These are phyloP conservation scores for Ophion slaviceki DNA, from an alignment of 2,888 invertebrate species.

Conservation along the genomic window DNA sequence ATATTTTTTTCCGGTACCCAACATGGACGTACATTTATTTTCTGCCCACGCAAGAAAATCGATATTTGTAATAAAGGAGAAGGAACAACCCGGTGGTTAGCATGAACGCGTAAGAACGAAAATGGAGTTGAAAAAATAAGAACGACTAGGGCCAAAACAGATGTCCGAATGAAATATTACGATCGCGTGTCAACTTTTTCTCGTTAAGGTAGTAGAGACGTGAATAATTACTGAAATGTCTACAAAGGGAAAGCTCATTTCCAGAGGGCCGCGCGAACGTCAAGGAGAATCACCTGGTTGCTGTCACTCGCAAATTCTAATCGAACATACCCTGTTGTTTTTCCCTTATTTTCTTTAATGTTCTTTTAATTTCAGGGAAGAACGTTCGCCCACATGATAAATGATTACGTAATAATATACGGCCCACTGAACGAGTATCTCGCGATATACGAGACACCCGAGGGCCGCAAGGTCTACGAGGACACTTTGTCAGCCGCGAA, in stretches of 20 bases:
- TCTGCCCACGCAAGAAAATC: no score
- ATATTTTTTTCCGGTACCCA: no score
- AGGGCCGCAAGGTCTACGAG: conserved; percentile 90
- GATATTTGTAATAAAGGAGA: neutral
- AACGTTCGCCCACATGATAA: conserved; percentile 90
- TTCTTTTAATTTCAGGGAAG: conserved; percentile 87
- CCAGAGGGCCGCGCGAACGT: neutral
- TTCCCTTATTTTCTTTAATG: neutral
- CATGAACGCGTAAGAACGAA: no score
- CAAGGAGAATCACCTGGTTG: neutral
- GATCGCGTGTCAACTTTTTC: conserved; percentile 8
- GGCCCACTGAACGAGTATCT: conserved; percentile 89
- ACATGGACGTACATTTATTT: no score
- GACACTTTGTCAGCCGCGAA: conserved; percentile 89
- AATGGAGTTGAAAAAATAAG: neutral
- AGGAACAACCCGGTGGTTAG: neutral
- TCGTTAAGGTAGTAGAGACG: neutral
- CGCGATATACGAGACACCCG: conserved; percentile 88
- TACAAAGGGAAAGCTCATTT: neutral
- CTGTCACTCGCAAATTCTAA: neutral
- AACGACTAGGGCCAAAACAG: neutral
- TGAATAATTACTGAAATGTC: neutral
- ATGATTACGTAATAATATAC: conserved; percentile 87
- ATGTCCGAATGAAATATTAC: neutral
- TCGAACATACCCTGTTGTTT: neutral